Base-by-base conservation (phyloP, 2,797 vertebrate species). In the Setipinna tenuifilis region DNA sequence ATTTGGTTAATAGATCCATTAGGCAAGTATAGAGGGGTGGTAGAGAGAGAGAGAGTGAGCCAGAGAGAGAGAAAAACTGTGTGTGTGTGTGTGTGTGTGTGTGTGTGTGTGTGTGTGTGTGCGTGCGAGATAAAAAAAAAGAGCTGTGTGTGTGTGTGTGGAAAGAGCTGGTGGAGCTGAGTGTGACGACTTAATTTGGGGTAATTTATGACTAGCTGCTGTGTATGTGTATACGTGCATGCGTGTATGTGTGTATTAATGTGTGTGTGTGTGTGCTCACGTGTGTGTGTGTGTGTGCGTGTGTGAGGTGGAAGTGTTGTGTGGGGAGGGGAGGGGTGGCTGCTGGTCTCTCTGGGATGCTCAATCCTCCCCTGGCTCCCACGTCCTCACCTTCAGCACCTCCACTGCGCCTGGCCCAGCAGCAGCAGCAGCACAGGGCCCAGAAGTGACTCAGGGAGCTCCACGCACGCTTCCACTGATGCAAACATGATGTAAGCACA, bases 1-100 rank as follows among this genome's bases (percentile, higher is more conserved):
- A 93, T 94, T 95, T 94, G 91, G 93, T 93, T 95, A 95, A 95
- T 94, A 94, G 94, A 92, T 93, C 94, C 93, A 95, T 95, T 95
- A 95, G 92, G 75, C 54, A 65, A 41, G 57, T 35, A 78, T 58
- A 23, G 83, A 59, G 59, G 68, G 62, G 57, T 62, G 71, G n/a
- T 57, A 78, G 28, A 82, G 62, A 82, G 80, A 21, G 17, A n/a
- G 78, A 85, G 58, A 90, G 90, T 93, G 92, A 87, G 88, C 21
- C 21, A 78, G 28, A 83, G 62, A 83, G 90, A 94, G 92, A 87
- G 88, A 35, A 28, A 23, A 83, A 68, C 0, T 5, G 25, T 28
- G 25, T 17, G 28, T 41, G 31, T 41, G 71, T 78, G 71, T 44
- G 35, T 54, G 50, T 3, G 2, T 54, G 50, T 54, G 50, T 54